Conservation (phyloP, 2,797 vertebrate genomes). For the Danio jaintianensis region DNA sequence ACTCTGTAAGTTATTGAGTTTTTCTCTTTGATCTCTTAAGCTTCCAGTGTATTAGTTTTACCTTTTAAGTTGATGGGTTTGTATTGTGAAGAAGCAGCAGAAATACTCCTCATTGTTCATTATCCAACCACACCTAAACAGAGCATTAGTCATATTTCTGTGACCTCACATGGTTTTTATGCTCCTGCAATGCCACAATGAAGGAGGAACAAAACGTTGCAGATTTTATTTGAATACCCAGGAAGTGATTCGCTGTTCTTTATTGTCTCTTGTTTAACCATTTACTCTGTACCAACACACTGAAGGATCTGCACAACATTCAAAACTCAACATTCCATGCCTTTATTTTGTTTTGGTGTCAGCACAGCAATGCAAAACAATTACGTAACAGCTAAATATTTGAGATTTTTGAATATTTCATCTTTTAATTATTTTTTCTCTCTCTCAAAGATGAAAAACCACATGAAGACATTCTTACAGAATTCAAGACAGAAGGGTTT, state of each 20-base stretch:
- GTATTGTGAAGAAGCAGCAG: conserved; percentile 18
- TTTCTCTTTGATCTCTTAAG: neutral
- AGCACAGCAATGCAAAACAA: conserved; percentile 8
- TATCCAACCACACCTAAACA: conserved; percentile 32
- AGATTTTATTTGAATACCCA: neutral
- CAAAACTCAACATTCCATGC: neutral
- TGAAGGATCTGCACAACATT: neutral
- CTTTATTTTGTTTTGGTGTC: neutral
- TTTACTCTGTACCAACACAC: neutral
- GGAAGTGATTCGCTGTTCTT: neutral
- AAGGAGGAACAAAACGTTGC: conserved; percentile 14
- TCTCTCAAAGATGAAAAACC: conserved; percentile 38
- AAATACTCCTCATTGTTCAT: conserved; percentile 36
- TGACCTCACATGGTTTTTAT: conserved; percentile 11
- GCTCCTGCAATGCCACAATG: conserved; percentile 2
- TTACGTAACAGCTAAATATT: neutral
- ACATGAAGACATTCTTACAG: conserved; percentile 63
- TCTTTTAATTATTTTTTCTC: conserved; percentile 11
- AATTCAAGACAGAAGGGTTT: conserved; percentile 70
- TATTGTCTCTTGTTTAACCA: neutral
- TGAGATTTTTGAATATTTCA: neutral
- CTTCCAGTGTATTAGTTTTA: neutral
- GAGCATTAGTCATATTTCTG: conserved; percentile 36
- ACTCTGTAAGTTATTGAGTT: neutral
- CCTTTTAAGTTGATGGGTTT: conserved; percentile 22